Evolutionary conservation across 2,797 vertebrate genomes (phyloP).

Genomic region (Alfaro cultratus): DNA sequence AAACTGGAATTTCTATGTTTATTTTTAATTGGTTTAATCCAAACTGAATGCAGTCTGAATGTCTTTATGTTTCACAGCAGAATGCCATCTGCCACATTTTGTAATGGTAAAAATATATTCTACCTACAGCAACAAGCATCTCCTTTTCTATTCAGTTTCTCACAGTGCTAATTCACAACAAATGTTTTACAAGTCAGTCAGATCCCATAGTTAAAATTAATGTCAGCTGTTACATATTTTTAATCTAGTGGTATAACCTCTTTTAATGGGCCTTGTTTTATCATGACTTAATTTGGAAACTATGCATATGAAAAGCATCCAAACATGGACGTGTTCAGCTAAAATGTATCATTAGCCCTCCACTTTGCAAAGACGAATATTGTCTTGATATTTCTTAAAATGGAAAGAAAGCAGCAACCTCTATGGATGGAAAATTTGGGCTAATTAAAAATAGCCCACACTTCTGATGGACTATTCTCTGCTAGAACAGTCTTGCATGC

Average conservation of each 20-base stretch:
- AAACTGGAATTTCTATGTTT: not conserved
- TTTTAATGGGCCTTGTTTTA: not conserved
- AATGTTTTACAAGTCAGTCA: not conserved
- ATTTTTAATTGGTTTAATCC: not conserved
- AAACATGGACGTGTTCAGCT: not conserved
- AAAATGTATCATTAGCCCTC: not conserved
- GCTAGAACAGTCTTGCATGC: not conserved
- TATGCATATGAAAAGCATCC: not conserved
- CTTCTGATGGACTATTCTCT: not conserved
- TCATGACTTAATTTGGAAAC: not conserved
- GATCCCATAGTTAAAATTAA: not conserved
- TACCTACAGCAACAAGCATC: not conserved
- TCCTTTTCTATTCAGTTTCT: not conserved
- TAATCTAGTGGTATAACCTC: not conserved
- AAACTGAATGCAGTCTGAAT: not conserved
- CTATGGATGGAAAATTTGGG: not conserved
- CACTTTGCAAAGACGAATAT: not conserved
- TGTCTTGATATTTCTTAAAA: not conserved
- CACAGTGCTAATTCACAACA: not conserved
- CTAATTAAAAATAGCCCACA: not conserved
- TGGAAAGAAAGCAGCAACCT: not conserved
- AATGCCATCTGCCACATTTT: not conserved
- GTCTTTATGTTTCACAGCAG: not conserved
- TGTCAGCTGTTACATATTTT: not conserved
- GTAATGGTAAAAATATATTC: not conserved